phyloP scores from a whole-genome alignment of 2,113 vertebrate genomes.

The Rattus rattus region DNA sequence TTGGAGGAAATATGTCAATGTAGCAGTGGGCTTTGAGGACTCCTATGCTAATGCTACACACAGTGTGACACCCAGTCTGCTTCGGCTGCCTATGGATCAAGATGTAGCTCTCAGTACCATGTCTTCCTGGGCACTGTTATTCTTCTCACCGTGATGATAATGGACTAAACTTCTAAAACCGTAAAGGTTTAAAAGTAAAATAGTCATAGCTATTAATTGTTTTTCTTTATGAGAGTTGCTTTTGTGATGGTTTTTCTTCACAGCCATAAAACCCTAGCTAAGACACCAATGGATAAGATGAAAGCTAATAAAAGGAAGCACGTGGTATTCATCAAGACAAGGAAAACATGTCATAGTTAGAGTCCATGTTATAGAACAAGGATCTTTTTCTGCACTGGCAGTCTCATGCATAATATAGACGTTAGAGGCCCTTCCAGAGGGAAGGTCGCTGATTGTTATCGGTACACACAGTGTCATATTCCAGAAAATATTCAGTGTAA shows the following conservation, averaged over 20 bases:
- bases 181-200: not conserved
- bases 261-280: not conserved
- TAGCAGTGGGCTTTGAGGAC: not conserved
- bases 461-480: not conserved
- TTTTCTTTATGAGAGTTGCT: no score
- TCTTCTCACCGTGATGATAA: not conserved
- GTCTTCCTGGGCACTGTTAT: not conserved
- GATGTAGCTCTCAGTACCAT: not conserved
- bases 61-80: not conserved
- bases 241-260: not conserved
- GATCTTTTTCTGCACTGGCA: not conserved
- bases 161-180: not conserved
- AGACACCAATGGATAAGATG: not conserved
- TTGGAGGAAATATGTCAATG: not conserved
- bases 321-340: not conserved
- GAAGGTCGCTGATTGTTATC: not conserved
- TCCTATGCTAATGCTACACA: not conserved
- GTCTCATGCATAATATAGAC: not conserved
- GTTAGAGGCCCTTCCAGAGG: not conserved
- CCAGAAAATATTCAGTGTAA: not conserved
- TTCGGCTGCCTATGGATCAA: not conserved
- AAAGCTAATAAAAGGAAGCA: not conserved
- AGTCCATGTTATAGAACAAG: not conserved
- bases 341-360: not conserved
- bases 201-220: not conserved